Conservation (phyloP, 2,113 vertebrate genomes). For the Calonectris borealis region DNA sequence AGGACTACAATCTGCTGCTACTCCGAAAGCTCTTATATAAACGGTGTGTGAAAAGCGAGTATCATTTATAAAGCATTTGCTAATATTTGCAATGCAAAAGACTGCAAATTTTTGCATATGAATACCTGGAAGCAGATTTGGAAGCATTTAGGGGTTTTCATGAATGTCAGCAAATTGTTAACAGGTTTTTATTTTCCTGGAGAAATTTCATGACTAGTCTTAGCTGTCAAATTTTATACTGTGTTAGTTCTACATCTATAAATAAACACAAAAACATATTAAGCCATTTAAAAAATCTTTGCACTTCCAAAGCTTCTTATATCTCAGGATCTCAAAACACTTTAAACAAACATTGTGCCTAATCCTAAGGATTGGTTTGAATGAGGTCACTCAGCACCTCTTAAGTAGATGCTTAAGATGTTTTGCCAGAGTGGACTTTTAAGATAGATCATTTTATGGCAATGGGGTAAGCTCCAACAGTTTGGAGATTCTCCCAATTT, state of each 20-base stretch:
- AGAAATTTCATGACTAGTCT: slow-evolving; percentile 45
- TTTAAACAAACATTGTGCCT: slow-evolving; percentile 50
- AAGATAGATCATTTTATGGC: slow-evolving; percentile 13
- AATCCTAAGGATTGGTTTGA: slow-evolving; percentile 55
- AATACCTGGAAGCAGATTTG: slow-evolving; percentile 65
- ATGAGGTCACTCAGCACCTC: slow-evolving; percentile 47
- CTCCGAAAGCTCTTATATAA: slow-evolving; percentile 40
- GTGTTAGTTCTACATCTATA: not conserved
- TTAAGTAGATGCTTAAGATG: slow-evolving; percentile 29
- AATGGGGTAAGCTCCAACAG: not conserved
- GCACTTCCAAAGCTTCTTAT: slow-evolving; percentile 43
- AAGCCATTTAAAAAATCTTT: slow-evolving; percentile 38
- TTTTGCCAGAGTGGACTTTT: not conserved
- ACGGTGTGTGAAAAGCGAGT: slow-evolving; percentile 48
- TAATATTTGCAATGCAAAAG: slow-evolving; percentile 68
- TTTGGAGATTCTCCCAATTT: slow-evolving; percentile 14
- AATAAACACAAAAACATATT: slow-evolving; percentile 62
- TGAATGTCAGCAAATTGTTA: slow-evolving; percentile 65
- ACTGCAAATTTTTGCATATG: slow-evolving; percentile 43
- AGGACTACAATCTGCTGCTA: slow-evolving; percentile 42
- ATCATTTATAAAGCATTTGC: slow-evolving; percentile 51
- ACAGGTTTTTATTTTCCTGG: slow-evolving; percentile 66
- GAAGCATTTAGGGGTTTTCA: slow-evolving; percentile 50
- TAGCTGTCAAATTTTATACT: slow-evolving; percentile 53
- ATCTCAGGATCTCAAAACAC: slow-evolving; percentile 44